A percentile compares a stretch with the other conserved stretches of the same genome.
Conservation (phyloP, 2,113 vertebrate genomes). For the Plecotus auritus region DNA sequence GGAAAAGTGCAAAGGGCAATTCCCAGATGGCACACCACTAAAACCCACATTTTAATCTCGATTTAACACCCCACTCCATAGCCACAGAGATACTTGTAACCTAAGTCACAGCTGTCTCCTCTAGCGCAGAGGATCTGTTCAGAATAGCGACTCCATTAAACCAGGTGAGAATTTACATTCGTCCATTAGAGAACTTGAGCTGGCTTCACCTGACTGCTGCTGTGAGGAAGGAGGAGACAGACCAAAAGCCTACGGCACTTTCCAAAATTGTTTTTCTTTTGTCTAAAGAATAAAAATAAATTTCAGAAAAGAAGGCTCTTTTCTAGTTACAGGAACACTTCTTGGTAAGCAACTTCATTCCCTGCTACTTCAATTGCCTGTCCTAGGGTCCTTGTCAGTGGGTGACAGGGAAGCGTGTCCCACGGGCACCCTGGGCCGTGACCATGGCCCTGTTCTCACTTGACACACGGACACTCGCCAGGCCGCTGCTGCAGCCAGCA, state of each 20-base stretch:
- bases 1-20: neutral
- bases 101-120: neutral
- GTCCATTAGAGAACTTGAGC: neutral
- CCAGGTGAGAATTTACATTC: neutral
- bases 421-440: neutral
- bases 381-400: neutral
- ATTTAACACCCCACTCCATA: neutral
- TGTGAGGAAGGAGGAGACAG: neutral
- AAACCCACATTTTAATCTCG: neutral
- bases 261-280: neutral
- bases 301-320: neutral
- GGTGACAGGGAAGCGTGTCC: neutral
- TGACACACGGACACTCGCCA: no score
- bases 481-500: no score
- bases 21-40: no score
- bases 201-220: neutral
- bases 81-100: neutral
- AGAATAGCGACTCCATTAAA: neutral
- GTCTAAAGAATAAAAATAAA: neutral
- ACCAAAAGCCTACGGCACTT: neutral
- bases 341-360: neutral
- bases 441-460: no score
- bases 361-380: neutral
- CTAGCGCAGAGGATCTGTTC: neutral
- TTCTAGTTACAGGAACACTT: neutral